A percentile compares a stretch with the other conserved stretches of the same genome.
Evolutionary conservation across 2,888 invertebrate species (phyloP).

Genomic region (Drosophila infuscata): DNA sequence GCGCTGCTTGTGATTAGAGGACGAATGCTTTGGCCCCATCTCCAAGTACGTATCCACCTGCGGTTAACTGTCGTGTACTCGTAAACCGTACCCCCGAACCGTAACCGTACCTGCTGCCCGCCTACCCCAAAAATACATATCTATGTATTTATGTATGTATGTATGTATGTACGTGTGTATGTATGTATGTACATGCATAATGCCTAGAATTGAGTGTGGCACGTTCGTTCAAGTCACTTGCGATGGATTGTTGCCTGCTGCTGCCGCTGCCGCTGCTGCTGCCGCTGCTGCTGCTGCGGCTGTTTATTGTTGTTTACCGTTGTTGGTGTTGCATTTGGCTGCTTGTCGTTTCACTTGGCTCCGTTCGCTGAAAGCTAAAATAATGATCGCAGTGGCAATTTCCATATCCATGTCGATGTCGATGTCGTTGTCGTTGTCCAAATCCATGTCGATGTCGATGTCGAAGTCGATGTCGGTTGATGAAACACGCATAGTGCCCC

Average conservation of each 20-base stretch:
- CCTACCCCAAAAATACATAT: constrained; percentile 9
- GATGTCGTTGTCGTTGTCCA: background rate
- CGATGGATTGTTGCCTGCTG: constrained; percentile 36
- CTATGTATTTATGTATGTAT: background rate
- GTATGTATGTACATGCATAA: constrained; percentile 37
- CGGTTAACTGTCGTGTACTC: constrained; percentile 45
- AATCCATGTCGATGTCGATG: constrained; percentile 20
- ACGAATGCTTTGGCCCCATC: constrained; percentile 52
- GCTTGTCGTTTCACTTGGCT: constrained; percentile 45
- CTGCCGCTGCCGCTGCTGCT: background rate
- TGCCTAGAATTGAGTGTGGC: constrained; percentile 47
- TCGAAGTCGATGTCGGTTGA: constrained; percentile 31
- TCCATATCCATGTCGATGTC: constrained; percentile 33
- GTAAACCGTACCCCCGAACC: constrained; percentile 17
- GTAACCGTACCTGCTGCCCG: constrained; percentile 18
- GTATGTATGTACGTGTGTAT: background rate
- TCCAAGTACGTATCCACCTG: constrained; percentile 37
- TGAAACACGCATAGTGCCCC: constrained; percentile 49
- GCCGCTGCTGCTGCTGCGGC: background rate
- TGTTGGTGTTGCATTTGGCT: constrained; percentile 34
- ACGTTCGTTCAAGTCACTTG: constrained; percentile 46
- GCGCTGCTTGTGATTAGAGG: constrained; percentile 73
- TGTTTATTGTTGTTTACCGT: constrained; percentile 12
- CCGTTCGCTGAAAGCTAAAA: constrained; percentile 38
- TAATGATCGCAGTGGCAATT: constrained; percentile 50